Evolutionary conservation across 2,113 vertebrate species (phyloP), one percentile per base, ranked within the genome.

Genomic region (Aptenodytes patagonicus): DNA sequence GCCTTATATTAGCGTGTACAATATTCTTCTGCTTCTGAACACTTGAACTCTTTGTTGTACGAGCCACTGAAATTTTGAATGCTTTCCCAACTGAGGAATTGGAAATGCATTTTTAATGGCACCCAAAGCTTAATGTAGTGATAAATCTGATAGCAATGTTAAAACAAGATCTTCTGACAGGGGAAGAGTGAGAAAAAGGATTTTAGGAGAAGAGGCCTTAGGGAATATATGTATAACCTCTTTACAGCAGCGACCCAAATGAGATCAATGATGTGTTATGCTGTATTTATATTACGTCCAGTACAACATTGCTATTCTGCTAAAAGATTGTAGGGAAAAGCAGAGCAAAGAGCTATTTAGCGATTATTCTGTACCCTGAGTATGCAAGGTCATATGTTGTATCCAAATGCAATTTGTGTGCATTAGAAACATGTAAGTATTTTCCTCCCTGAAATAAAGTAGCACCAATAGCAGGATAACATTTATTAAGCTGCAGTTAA

Each of bases 241-340:
- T 77, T 89, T 81, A 77, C 32, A 72, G 31, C 65, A 92, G 47
- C 2, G 4, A 76, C 34, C 44, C 32, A 64, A 61, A 91, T 44
- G n/a, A 85, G 44, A 87, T 94, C 87, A 92, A 61, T 93, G 66
- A 61, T 93, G 66, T 86, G 46, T 52, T 92, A 38, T 38, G 17
- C 62, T 83, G 32, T 81, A 49, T 57, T 54, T 95, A 13, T 87
- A 66, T 91, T 94, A 72, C 46, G 83, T 72, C 69, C 93, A 87
- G 60, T 87, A 57, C 19, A 83, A 55, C 83, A 76, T 34, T 84
- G 65, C 69, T 95, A 80, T 95, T 97, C 95, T 87, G 94, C 62
- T 96, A 91, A 95, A 83, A 60, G 69, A 89, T 66, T 55, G 40
- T 52, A 83, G 22, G 26, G 28, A 57, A 87, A 88, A 84, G 47